phyloP scores from a whole-genome alignment of 2,888 invertebrate genomes.

The Amblyjoppa proteus region DNA sequence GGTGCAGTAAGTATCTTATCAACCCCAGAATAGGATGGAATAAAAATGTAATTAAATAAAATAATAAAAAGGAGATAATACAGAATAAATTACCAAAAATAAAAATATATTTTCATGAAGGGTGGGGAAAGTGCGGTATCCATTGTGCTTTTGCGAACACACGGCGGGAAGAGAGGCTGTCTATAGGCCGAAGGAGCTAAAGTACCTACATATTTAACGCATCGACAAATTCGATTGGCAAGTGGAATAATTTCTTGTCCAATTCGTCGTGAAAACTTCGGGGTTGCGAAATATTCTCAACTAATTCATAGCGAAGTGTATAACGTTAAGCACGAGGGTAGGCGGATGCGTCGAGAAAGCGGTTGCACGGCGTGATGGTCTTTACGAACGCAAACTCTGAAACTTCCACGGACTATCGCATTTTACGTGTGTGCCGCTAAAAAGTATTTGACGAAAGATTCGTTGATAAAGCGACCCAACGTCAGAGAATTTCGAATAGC shows the following conservation, averaged over 20 bases:
- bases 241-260: slow-evolving; percentile 29
- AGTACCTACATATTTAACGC: not conserved
- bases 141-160: slow-evolving; percentile 47
- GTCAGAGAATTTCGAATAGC: not conserved
- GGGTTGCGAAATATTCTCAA: not conserved
- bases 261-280: slow-evolving; percentile 17
- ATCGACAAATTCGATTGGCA: slow-evolving; percentile 27
- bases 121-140: not conserved
- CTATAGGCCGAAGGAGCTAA: not conserved
- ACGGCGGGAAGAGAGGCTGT: not conserved
- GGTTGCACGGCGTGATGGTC: slow-evolving; percentile 2
- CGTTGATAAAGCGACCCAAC: slow-evolving; percentile 24
- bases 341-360: slow-evolving; percentile 22
- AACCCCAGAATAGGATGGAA: not conserved
- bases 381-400: slow-evolving; percentile 56
- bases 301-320: not conserved
- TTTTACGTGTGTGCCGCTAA: slow-evolving; percentile 65
- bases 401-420: slow-evolving; percentile 50
- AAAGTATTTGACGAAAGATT: slow-evolving; percentile 51
- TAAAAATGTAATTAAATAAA: not conserved
- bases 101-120: slow-evolving; percentile 17
- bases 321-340: slow-evolving; percentile 9
- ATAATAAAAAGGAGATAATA: no score
- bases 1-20: not conserved
- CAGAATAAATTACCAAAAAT: not conserved